Evolutionary conservation across 2,888 invertebrate species (phyloP).

Genomic region (Cheilosia urbana): DNA sequence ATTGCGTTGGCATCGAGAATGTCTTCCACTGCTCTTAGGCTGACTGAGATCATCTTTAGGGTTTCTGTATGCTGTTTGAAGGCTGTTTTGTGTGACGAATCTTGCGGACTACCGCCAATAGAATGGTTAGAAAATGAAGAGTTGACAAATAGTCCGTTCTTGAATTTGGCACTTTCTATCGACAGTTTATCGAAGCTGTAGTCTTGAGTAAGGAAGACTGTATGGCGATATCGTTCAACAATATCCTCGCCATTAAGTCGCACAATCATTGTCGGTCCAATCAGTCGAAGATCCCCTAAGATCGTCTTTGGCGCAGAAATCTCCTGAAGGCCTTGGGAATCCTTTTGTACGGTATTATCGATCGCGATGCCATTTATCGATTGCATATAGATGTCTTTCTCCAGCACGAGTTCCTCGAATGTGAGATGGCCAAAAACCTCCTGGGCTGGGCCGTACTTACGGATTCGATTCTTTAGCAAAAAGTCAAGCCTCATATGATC

Average conservation of each 20-base stretch:
- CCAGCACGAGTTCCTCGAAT: conserved; percentile 79
- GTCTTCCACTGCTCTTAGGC: conserved; percentile 7
- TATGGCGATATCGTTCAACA: conserved; percentile 78
- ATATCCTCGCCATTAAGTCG: conserved; percentile 79
- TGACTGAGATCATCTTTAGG: conserved; percentile 10
- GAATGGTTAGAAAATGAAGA: conserved; percentile 2
- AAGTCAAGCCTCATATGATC: conserved; percentile 79
- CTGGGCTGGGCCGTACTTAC: conserved; percentile 77
- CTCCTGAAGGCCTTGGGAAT: conserved; percentile 77
- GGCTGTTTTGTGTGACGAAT: background rate
- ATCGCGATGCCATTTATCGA: conserved; percentile 80
- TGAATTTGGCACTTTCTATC: conserved; percentile 78
- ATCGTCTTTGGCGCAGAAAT: conserved; percentile 79
- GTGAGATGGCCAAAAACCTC: conserved; percentile 80
- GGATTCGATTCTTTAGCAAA: conserved; percentile 80
- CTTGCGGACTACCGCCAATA: conserved; percentile 7
- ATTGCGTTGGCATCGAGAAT: conserved; percentile 18
- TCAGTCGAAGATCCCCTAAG: conserved; percentile 77
- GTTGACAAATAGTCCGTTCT: conserved; percentile 76
- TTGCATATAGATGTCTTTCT: conserved; percentile 77
- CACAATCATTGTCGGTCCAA: conserved; percentile 79
- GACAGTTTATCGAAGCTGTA: conserved; percentile 79
- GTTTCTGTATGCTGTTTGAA: conserved; percentile 11
- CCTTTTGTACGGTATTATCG: conserved; percentile 78
- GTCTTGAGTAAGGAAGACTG: conserved; percentile 78